Percentiles rank a stretch among this genome's conserved stretches.
Conservation (phyloP, 2,888 invertebrate genomes). For the Limnephilus marmoratus region DNA sequence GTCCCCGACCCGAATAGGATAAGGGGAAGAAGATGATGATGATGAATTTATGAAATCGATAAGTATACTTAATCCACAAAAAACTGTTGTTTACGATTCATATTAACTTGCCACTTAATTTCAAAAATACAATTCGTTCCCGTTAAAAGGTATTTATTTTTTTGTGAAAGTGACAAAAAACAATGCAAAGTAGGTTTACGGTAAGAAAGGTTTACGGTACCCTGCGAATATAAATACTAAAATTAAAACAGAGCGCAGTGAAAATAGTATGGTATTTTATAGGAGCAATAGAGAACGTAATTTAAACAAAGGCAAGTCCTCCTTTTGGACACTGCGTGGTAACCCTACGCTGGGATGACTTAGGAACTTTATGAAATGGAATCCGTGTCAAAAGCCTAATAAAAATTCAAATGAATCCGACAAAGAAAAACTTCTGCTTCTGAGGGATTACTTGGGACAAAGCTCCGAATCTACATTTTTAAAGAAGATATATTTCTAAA, state of each 20-base stretch:
- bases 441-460: conserved; percentile 39
- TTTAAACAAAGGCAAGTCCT: background rate
- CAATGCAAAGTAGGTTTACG: no score
- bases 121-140: no score
- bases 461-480: conserved; percentile 16
- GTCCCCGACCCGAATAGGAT: no score
- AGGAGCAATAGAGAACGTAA: background rate
- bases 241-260: background rate
- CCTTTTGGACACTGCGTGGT: background rate
- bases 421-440: conserved; percentile 29
- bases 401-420: conserved; percentile 62
- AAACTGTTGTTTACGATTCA: no score
- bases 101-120: no score
- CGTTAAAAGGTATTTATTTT: no score
- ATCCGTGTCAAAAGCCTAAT: conserved; percentile 56
- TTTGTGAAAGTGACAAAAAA: no score
- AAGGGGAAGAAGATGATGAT: no score
- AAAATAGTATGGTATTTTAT: background rate
- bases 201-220: no score
- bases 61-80: no score
- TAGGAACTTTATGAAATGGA: background rate
- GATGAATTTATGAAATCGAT: no score
- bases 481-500: conserved; percentile 4
- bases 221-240: no score
- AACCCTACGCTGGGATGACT: background rate